phyloP scores from a whole-genome alignment of 2,113 vertebrate species.

The Rhegmatorhina hoffmannsi region DNA sequence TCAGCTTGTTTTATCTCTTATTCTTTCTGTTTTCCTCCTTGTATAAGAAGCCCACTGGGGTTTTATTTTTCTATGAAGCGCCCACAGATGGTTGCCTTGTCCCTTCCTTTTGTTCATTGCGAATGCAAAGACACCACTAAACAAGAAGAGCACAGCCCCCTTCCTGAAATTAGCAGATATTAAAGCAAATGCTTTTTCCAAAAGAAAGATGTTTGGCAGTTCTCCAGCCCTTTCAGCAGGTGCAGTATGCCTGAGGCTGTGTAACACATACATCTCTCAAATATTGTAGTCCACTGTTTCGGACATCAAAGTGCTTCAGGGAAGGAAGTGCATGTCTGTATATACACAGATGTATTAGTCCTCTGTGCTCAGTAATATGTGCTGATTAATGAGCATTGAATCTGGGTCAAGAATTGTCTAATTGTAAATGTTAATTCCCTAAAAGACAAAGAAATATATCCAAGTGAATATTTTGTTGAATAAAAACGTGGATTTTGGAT shows the following conservation, averaged over 20 bases:
- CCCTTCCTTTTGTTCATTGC: constrained; percentile 5
- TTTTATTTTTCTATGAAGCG: constrained; percentile 18
- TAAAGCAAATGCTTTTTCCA: constrained; percentile 33
- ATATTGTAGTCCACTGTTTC: constrained; percentile 2
- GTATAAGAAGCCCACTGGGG: not conserved
- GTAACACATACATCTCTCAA: not conserved
- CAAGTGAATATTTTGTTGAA: not conserved
- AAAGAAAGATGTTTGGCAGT: constrained; percentile 23
- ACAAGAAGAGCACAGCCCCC: constrained; percentile 16
- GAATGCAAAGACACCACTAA: constrained; percentile 21
- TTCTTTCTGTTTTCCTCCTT: not conserved
- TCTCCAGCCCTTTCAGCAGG: constrained; percentile 55
- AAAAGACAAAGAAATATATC: not conserved
- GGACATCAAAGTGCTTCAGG: constrained; percentile 27
- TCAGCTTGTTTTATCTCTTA: not conserved
- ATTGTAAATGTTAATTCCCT: constrained; percentile 1
- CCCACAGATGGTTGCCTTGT: not conserved
- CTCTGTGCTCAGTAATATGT: not conserved
- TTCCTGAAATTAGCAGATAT: constrained; percentile 55
- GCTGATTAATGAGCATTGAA: constrained; percentile 29
- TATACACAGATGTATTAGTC: not conserved
- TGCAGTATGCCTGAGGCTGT: constrained; percentile 23
- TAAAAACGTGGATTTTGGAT: not conserved
- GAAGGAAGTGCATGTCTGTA: not conserved
- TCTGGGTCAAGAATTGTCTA: constrained; percentile 24